Evolutionary conservation across 2,888 invertebrate species (phyloP), one percentile per base, ranked within the genome.

Genomic region (Branchipolynoe longqiensis): DNA sequence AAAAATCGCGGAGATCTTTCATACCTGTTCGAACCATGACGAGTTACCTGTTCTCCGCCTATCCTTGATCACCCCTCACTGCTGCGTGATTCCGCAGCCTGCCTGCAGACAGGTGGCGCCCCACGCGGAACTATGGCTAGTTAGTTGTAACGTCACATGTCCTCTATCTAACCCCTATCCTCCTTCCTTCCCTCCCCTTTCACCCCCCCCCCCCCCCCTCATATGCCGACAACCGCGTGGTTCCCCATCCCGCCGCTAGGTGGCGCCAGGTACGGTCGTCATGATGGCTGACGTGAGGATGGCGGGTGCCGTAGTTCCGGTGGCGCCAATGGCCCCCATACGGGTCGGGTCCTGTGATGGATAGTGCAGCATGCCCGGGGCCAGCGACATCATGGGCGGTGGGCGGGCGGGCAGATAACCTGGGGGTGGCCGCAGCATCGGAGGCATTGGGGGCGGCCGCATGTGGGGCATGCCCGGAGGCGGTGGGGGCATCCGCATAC

Each of bases 311-410:
- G 38, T 14, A 4, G 69, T 18, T 22, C 36, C 38, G 4, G 58
- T 58, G 58, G 22, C n/a, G 28, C 74, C 73, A 0, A 90, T 87
- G 12, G 93, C 92, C 8, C 98, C 98, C 94, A 98, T 96, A 40
- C 98, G 95, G 58, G 97, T 96, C 0, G 99, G 99, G 95, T 99
- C 99, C 94, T 99, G 99, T 92, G 98, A 98, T 2, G 99, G 99
- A 95, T 99, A 99, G 94, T 99, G 98, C 86, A 93, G 90, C 56
- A 78, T 58, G 40, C 74, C 56, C 1, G 74, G 28, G 2, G 25
- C 64, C 6, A 41, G 12, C 0, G 84, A 36, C 73, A 84, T 84
- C 69, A 64, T 69, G 36, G 78, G 74, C 8, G 87, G 87, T 1
- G 82, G 85, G 38, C 85, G 33, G 18, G 28, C 56, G 31, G 85